These are phyloP conservation scores for Amazona guildingii DNA, from an alignment of 2,113 vertebrate species.

Conservation along the genomic window DNA sequence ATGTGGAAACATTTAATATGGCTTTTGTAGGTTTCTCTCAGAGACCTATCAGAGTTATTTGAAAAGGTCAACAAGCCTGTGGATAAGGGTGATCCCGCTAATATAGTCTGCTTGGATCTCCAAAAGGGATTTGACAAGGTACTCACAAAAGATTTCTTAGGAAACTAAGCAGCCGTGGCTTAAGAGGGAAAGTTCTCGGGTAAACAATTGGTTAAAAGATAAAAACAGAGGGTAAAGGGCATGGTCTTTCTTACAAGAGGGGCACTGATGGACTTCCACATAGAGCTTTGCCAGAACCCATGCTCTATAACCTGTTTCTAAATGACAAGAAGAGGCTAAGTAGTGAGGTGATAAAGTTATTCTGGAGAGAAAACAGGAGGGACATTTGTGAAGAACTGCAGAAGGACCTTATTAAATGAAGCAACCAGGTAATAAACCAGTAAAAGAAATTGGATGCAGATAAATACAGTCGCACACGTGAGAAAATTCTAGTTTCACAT, in stretches of 20 bases:
- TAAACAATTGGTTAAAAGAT: conserved; percentile 34
- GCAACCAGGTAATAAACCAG: not conserved
- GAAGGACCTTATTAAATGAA: not conserved
- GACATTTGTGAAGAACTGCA: not conserved
- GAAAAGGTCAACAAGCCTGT: conserved; percentile 42
- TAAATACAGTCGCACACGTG: not conserved
- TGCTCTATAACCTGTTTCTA: not conserved
- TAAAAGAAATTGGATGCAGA: not conserved
- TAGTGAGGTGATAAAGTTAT: not conserved
- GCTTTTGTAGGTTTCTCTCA: not conserved
- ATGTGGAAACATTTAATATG: not conserved
- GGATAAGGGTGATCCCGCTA: conserved; percentile 35
- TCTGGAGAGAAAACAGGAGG: not conserved
- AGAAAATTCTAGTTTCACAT: not conserved
- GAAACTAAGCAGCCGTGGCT: not conserved
- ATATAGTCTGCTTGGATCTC: not conserved
- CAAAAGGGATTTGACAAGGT: not conserved
- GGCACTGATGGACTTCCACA: not conserved
- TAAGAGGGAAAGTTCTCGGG: not conserved
- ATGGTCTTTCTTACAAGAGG: not conserved
- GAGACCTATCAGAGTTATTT: not conserved
- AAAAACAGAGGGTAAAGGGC: not conserved
- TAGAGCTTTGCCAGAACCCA: not conserved
- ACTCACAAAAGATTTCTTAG: conserved; percentile 13
- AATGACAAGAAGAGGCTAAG: not conserved